A percentile compares a stretch with the other conserved stretches of the same genome.
Conservation (phyloP, 1,140 invertebrate species). For the Drosophila sturtevanti region DNA sequence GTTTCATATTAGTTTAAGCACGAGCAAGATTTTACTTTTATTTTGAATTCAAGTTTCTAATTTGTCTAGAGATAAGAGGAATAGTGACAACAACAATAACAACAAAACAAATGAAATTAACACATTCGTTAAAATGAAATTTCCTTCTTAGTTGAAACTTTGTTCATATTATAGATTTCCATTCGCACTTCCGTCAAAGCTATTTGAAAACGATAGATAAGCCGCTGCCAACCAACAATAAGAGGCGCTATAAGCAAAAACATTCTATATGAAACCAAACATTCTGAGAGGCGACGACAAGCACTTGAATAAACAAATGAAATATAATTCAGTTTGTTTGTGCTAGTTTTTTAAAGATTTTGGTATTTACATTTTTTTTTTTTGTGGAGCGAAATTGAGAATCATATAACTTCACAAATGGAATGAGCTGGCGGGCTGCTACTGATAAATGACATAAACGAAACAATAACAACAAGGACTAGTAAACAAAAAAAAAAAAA, state of each 20-base stretch:
- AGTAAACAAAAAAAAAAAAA: background rate
- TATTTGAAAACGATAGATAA: background rate
- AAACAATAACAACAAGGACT: background rate
- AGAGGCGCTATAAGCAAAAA: background rate
- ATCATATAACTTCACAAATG: conserved; percentile 3
- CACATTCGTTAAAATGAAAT: background rate
- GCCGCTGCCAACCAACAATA: conserved; percentile 13
- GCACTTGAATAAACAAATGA: background rate
- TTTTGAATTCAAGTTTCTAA: background rate
- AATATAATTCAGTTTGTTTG: background rate
- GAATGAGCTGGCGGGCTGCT: too few relatives aligned
- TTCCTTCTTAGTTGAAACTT: background rate
- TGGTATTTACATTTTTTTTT: background rate
- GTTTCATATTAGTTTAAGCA: too few relatives aligned
- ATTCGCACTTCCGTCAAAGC: conserved; percentile 3
- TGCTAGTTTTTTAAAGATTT: background rate
- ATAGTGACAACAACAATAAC: too few relatives aligned
- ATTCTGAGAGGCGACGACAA: background rate
- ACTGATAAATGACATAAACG: too few relatives aligned
- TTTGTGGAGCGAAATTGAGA: too few relatives aligned
- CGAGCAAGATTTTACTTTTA: background rate
- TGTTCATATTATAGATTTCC: background rate
- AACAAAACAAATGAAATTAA: background rate
- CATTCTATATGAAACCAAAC: conserved; percentile 5
- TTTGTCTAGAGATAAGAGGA: background rate